Evolutionary conservation across 2,797 vertebrate species (phyloP).

Genomic region (Myiotriccus ornatus): DNA sequence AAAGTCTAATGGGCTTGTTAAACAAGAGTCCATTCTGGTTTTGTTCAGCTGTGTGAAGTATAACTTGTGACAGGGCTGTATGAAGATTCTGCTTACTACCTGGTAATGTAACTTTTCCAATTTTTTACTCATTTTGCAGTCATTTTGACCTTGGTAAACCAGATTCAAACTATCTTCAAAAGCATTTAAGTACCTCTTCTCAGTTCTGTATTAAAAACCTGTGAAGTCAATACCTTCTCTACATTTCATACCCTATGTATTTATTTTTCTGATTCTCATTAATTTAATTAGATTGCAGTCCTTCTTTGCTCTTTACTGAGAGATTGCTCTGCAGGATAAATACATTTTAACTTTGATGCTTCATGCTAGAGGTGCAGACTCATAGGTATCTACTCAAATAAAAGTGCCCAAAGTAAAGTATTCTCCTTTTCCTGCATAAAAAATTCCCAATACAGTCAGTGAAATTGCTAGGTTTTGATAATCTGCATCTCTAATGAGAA

Average conservation of each 20-base stretch:
- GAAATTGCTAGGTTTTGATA: background rate
- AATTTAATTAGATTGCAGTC: slow-evolving; percentile 14
- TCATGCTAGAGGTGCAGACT: background rate
- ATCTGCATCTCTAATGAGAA: slow-evolving; percentile 32
- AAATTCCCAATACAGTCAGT: background rate
- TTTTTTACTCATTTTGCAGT: background rate
- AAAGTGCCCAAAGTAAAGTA: background rate
- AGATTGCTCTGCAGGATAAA: background rate
- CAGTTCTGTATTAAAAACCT: background rate
- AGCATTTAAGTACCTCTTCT: background rate
- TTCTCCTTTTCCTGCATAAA: background rate
- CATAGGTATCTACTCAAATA: background rate
- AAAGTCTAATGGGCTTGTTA: background rate
- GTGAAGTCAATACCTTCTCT: background rate
- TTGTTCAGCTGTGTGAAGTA: background rate
- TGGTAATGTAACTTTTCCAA: rapidly evolving
- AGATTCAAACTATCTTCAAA: background rate
- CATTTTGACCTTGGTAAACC: background rate
- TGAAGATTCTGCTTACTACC: background rate
- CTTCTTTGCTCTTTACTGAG: background rate
- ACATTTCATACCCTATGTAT: background rate
- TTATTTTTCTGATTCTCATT: slow-evolving; percentile 41
- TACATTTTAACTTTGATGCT: background rate
- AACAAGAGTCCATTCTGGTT: background rate
- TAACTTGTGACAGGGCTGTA: background rate